Conservation (phyloP, 2,797 vertebrate species). For the Erethizon dorsatum region DNA sequence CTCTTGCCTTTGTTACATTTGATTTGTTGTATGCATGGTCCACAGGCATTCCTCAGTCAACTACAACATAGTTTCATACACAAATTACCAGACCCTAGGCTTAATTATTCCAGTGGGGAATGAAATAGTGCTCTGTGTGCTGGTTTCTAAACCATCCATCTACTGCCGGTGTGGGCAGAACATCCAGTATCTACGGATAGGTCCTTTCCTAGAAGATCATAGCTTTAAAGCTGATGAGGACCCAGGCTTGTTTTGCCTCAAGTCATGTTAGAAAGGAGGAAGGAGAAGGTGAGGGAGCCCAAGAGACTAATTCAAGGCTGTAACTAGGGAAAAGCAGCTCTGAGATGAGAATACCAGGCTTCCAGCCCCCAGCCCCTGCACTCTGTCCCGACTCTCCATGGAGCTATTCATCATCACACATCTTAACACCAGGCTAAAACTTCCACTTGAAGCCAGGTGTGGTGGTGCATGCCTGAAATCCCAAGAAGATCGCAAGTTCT, state of each 20-base stretch:
- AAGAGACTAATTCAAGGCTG: not conserved
- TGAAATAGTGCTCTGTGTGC: not conserved
- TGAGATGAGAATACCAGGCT: not conserved
- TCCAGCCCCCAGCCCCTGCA: not conserved
- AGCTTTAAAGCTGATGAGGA: not conserved
- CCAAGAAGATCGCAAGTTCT: not conserved
- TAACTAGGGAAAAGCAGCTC: not conserved
- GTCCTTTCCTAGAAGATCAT: constrained; percentile 23
- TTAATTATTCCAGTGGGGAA: constrained; percentile 21
- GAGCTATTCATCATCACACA: not conserved
- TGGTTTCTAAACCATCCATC: constrained; percentile 40
- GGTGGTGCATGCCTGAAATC: not conserved
- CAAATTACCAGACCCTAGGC: not conserved
- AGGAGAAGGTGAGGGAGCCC: not conserved
- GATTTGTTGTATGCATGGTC: constrained; percentile 59
- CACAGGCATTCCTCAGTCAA: constrained; percentile 43
- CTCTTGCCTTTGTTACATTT: constrained; percentile 66
- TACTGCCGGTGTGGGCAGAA: not conserved
- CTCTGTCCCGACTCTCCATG: not conserved
- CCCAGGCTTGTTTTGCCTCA: not conserved
- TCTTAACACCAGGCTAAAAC: not conserved
- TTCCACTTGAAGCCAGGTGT: not conserved
- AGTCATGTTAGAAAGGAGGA: constrained; percentile 11
- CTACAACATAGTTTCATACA: constrained; percentile 56
- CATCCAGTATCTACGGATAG: not conserved